phyloP scores from a whole-genome alignment of 1,140 invertebrate genomes.

The Meloidogyne floridensis region DNA sequence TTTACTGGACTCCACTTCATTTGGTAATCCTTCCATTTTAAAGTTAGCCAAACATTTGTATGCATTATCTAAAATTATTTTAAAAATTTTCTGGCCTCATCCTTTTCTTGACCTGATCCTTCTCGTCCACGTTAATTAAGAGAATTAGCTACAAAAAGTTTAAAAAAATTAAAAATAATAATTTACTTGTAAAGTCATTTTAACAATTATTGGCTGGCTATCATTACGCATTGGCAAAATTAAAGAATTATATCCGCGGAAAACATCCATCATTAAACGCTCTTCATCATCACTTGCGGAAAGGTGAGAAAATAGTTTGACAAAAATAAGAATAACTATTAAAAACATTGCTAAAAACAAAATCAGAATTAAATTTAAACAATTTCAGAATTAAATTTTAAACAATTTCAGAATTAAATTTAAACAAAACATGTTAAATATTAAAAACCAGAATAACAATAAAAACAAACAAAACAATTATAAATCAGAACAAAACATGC shows the following conservation, averaged over 20 bases:
- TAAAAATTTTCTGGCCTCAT: too few species aligned
- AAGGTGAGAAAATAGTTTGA: conserved; percentile 1
- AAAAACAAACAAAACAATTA: not conserved
- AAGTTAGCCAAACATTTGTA: conserved; percentile 65
- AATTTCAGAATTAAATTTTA: too few species aligned
- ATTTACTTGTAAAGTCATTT: conserved; percentile 82
- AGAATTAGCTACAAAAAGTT: conserved; percentile 82
- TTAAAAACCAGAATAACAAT: not conserved
- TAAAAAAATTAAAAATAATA: too few species aligned
- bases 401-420: too few species aligned
- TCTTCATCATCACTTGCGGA: conserved; percentile 39
- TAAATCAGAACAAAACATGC: not conserved
- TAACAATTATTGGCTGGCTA: conserved; percentile 86
- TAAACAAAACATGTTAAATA: too few species aligned
- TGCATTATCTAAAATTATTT: conserved; percentile 59
- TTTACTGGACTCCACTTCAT: conserved; percentile 95
- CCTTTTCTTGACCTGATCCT: conserved; percentile 44
- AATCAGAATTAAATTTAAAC: too few species aligned
- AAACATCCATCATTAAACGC: conserved; percentile 40
- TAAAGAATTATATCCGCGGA: conserved; percentile 92
- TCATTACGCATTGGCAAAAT: conserved; percentile 91
- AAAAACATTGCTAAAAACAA: not conserved
- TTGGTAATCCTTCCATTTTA: conserved; percentile 76
- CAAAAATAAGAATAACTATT: not conserved
- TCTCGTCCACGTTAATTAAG: conserved; percentile 96